These are phyloP conservation scores for Pomacea canaliculata DNA, from an alignment of 2,888 invertebrate species.

Conservation along the genomic window DNA sequence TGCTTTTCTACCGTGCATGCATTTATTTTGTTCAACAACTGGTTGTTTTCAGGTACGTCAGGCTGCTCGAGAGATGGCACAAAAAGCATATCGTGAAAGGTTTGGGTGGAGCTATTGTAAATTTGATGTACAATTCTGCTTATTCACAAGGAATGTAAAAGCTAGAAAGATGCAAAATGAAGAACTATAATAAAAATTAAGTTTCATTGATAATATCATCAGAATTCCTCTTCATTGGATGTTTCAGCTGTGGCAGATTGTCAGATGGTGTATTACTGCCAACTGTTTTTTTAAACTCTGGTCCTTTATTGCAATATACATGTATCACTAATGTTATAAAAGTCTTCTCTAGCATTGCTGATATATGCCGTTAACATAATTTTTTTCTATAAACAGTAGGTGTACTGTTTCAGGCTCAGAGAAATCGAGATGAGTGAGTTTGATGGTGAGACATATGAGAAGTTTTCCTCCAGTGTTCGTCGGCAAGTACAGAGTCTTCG, in stretches of 20 bases:
- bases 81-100: conserved; percentile 86
- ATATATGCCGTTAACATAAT: too few relatives aligned
- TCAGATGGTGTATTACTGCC: too few relatives aligned
- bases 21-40: background rate
- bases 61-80: conserved; percentile 94
- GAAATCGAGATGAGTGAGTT: conserved; percentile 96
- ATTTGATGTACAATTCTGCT: background rate
- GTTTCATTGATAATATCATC: background rate
- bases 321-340: too few relatives aligned
- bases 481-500: conserved; percentile 87
- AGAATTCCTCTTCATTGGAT: too few relatives aligned
- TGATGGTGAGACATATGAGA: conserved; percentile 88
- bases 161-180: too few relatives aligned
- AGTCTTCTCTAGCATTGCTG: too few relatives aligned
- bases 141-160: too few relatives aligned
- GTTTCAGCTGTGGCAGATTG: too few relatives aligned
- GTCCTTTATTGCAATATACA: too few relatives aligned
- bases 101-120: conserved; percentile 16
- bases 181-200: background rate
- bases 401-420: conserved; percentile 73
- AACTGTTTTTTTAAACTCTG: too few relatives aligned
- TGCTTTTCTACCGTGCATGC: too few relatives aligned
- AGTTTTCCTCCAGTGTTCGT: conserved; percentile 79
- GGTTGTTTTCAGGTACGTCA: conserved; percentile 76
- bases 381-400: too few relatives aligned